A percentile compares a stretch with the other conserved stretches of the same genome.
phyloP scores from a whole-genome alignment of 2,888 invertebrate species.

The Chalcosyrphus nemorum region DNA sequence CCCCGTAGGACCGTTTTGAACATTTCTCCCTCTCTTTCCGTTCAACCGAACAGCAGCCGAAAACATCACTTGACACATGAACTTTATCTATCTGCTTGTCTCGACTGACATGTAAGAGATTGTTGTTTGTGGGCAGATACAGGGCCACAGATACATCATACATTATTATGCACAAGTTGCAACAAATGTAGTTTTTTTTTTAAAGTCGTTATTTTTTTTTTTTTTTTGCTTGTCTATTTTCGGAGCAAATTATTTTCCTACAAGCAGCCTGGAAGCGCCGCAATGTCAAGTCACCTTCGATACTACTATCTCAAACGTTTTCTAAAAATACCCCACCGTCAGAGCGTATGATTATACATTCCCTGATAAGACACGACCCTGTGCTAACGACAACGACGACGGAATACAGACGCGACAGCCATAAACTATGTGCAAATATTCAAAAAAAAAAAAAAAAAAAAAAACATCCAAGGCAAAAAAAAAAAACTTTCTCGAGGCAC shows the following conservation, averaged over 20 bases:
- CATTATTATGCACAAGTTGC: conserved; percentile 61
- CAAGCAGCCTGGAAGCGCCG: conserved; percentile 25
- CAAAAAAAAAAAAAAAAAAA: conserved; percentile 1
- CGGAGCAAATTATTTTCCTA: conserved; percentile 23
- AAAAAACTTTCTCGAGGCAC: conserved; percentile 18
- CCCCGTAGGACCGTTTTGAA: conserved; percentile 40
- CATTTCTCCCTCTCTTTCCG: background rate
- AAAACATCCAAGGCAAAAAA: background rate
- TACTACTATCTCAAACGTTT: conserved; percentile 63
- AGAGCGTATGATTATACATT: conserved; percentile 61
- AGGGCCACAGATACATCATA: background rate
- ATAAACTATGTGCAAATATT: conserved; percentile 67
- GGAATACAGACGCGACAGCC: conserved; percentile 52
- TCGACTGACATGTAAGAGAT: conserved; percentile 42
- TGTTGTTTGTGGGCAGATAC: conserved; percentile 28
- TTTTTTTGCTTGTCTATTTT: background rate
- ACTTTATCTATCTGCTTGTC: conserved; percentile 42
- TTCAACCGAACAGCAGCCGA: conserved; percentile 19
- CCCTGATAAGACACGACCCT: conserved; percentile 70
- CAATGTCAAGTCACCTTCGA: conserved; percentile 73
- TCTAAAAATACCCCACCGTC: conserved; percentile 62
- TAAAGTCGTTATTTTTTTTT: background rate
- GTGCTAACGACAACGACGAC: conserved; percentile 45
- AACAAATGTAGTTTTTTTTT: conserved; percentile 45
- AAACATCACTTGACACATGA: conserved; percentile 71